Evolutionary conservation across 92 coral and sea anemone species (phyloP).

Genomic region (Zoanthus sansibaricus): DNA sequence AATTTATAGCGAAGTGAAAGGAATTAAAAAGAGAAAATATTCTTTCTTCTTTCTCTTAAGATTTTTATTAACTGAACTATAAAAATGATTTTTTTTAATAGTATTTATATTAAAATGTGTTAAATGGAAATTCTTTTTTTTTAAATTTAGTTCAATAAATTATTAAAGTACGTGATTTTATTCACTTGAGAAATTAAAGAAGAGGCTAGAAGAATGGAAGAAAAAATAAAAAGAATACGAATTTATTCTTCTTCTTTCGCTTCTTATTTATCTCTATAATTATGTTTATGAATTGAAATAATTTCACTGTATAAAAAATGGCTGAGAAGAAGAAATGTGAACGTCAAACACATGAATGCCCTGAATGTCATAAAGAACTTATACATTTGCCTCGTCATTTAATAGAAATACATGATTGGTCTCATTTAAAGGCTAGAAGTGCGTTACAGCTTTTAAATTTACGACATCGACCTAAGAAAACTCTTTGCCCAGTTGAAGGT

Average conservation of each 20-base stretch:
- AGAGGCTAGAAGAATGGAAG: too few relatives aligned
- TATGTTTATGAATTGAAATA: background rate
- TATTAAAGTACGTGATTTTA: background rate
- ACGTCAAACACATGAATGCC: background rate
- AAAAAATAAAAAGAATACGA: too few relatives aligned
- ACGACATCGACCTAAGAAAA: background rate
- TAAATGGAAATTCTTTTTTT: too few relatives aligned
- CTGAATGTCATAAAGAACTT: background rate
- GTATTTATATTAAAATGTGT: background rate
- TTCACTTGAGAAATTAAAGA: background rate
- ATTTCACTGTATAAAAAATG: too few relatives aligned
- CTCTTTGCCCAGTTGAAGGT: background rate
- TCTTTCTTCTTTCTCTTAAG: background rate
- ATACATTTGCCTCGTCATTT: background rate
- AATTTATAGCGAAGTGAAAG: background rate
- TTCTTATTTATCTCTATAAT: too few relatives aligned
- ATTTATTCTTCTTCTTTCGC: background rate
- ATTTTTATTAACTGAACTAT: too few relatives aligned
- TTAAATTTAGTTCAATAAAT: background rate
- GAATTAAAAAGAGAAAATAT: background rate
- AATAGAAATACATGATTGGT: background rate
- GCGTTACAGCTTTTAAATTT: background rate
- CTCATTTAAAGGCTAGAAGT: background rate
- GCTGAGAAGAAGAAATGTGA: background rate
- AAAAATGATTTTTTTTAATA: background rate